Percentiles rank a stretch among this genome's conserved stretches.
Conservation (phyloP, 2,888 invertebrate species). For the Melieria omissa region DNA sequence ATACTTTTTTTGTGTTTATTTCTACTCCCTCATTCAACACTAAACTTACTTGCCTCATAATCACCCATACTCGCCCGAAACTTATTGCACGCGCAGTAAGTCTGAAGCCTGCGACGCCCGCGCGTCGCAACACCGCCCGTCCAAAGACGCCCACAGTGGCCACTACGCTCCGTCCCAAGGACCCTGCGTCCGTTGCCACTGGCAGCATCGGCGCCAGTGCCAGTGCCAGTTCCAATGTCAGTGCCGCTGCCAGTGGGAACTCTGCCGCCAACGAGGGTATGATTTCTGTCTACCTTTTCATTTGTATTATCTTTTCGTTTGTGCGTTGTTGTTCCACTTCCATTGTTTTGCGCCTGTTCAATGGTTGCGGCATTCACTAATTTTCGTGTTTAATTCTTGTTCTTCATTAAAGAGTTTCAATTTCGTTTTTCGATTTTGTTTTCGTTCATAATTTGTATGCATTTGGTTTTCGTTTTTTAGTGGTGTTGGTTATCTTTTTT, state of each 20-base stretch:
- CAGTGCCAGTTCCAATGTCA: conserved; percentile 6
- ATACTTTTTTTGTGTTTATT: background rate
- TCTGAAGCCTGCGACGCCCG: conserved; percentile 14
- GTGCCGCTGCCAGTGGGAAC: background rate
- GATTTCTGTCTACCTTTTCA: conserved; percentile 2
- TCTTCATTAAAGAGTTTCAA: too few species aligned
- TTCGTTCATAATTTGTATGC: too few species aligned
- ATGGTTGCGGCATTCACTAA: too few species aligned
- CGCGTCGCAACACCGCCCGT: conserved; percentile 16
- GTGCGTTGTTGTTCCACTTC: background rate
- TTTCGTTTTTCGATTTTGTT: too few species aligned
- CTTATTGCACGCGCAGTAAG: background rate
- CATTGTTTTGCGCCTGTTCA: too few species aligned
- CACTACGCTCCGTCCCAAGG: conserved; percentile 4
- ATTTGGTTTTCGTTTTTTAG: too few species aligned
- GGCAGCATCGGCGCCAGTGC: background rate
- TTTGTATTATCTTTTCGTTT: background rate
- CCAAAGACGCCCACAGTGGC: conserved; percentile 27
- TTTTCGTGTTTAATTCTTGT: too few species aligned
- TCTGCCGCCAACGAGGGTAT: conserved; percentile 8
- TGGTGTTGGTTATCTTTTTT: too few species aligned
- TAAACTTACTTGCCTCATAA: background rate
- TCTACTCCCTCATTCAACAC: background rate
- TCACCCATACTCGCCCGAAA: too few species aligned
- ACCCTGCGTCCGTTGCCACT: background rate